Conservation (phyloP, 1,140 invertebrate species). For the Drosophila ogumai region DNA sequence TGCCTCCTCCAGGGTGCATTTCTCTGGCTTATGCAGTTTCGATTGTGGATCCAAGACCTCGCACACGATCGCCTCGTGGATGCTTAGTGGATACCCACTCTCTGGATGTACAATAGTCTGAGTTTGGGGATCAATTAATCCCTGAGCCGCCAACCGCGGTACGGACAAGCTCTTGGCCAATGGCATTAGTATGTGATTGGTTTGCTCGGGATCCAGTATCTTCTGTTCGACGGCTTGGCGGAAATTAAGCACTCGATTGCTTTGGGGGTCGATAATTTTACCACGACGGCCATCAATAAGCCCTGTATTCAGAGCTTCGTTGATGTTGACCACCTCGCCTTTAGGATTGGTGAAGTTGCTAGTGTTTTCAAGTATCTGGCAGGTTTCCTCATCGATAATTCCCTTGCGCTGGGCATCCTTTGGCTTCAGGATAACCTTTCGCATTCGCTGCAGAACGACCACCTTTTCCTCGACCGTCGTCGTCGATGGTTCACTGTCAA, state of each 20-base stretch:
- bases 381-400: constrained; percentile 91
- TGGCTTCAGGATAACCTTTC: constrained; percentile 90
- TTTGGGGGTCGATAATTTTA: constrained; percentile 92
- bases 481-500: constrained; percentile 88
- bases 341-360: constrained; percentile 86
- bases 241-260: constrained; percentile 91
- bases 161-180: constrained; percentile 92
- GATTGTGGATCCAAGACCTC: constrained; percentile 94
- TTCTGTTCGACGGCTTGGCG: constrained; percentile 94
- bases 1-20: constrained; percentile 91
- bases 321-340: constrained; percentile 88
- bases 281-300: constrained; percentile 91
- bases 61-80: constrained; percentile 93
- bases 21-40: constrained; percentile 86
- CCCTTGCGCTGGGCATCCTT: constrained; percentile 90
- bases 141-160: constrained; percentile 92
- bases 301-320: constrained; percentile 91
- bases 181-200: constrained; percentile 92
- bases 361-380: constrained; percentile 88
- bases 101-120: constrained; percentile 96
- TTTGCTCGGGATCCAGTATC: constrained; percentile 91
- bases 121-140: constrained; percentile 91
- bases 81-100: constrained; percentile 90
- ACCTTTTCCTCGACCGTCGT: constrained; percentile 87
- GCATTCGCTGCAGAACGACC: constrained; percentile 91